phyloP scores from a whole-genome alignment of 1,140 invertebrate genomes.

The Macrobrachium nipponense region DNA sequence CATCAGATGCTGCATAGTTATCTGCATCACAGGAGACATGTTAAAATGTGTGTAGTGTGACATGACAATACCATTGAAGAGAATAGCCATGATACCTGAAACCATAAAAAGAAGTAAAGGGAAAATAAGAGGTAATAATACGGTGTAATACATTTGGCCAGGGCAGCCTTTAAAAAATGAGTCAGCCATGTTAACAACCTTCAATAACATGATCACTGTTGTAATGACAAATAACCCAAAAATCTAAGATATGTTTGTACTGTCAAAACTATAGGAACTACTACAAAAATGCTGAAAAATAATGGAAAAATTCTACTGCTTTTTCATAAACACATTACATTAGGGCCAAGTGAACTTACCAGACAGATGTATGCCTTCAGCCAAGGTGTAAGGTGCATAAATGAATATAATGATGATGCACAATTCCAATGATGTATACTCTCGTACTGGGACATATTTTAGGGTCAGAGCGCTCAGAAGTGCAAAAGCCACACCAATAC shows the following conservation, averaged over 20 bases:
- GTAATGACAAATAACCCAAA: no score
- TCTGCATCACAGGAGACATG: conserved; percentile 97
- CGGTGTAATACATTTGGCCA: background rate
- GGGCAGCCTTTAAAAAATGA: background rate
- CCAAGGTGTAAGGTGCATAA: conserved; percentile 97
- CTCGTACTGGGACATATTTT: conserved; percentile 96
- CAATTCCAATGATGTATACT: conserved; percentile 98
- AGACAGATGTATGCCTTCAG: conserved; percentile 96
- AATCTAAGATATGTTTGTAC: no score
- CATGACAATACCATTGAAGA: conserved; percentile 99
- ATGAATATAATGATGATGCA: conserved; percentile 98
- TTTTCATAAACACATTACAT: conserved; percentile 13
- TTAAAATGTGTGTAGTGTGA: conserved; percentile 99
- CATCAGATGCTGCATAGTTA: conserved; percentile 99
- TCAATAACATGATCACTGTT: no score
- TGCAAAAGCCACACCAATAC: conserved; percentile 95
- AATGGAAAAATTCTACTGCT: no score
- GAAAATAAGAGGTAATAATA: conserved; percentile 1
- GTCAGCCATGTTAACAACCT: no score
- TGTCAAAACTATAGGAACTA: no score
- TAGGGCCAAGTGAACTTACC: conserved; percentile 72
- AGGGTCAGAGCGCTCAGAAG: conserved; percentile 90
- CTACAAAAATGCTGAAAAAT: no score
- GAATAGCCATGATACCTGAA: conserved; percentile 97
- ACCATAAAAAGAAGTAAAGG: conserved; percentile 19